Evolutionary conservation across 1,140 invertebrate species (phyloP), one percentile per base, ranked within the genome.

Genomic region (Papilio polytes): DNA sequence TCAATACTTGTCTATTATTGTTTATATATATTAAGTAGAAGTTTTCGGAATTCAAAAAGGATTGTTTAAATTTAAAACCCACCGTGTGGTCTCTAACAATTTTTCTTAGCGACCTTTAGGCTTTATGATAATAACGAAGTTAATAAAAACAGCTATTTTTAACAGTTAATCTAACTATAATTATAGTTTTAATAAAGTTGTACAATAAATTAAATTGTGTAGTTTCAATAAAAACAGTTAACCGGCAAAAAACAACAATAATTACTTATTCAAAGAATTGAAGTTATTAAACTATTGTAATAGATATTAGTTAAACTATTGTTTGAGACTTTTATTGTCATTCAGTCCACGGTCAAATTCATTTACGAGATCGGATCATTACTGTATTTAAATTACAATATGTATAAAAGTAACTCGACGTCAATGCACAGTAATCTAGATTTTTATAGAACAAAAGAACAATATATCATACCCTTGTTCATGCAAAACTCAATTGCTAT

Each of bases 211-310:
- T 56, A 56, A 56, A 63, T 6, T 10, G 59, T 20, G 6, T 63
- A 63, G 3, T 63, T 10, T 63, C 22, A 4, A 63, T 26, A 15
- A 31, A 70, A 70, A 15, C 63, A 70, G 63, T 31, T 70, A 70
- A 70, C 20, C 22, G 59, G 22, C 13, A 70, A 31, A 15, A 70
- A 70, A 70, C 15, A 18, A 70, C 22, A 66, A 10, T 70, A 18
- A 31, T 70, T 36, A 70, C 4, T 70, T 18, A 6, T 70, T 70
- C 63, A 31, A 70, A 36, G 63, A 70, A 70, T 59, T n/a, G n/a
- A 59, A 59, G 56, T 59, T 22, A 1, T 31, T 70, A 70, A 31
- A 70, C 26, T 26, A 70, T 70, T 70, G 13, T 7, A 31, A 70
- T 1, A 22, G 1, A 22, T 26, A 3, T 63, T 63, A 12, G 59